Evolutionary conservation across 2,113 vertebrate genomes (phyloP).

Genomic region (Daboia siamensis): DNA sequence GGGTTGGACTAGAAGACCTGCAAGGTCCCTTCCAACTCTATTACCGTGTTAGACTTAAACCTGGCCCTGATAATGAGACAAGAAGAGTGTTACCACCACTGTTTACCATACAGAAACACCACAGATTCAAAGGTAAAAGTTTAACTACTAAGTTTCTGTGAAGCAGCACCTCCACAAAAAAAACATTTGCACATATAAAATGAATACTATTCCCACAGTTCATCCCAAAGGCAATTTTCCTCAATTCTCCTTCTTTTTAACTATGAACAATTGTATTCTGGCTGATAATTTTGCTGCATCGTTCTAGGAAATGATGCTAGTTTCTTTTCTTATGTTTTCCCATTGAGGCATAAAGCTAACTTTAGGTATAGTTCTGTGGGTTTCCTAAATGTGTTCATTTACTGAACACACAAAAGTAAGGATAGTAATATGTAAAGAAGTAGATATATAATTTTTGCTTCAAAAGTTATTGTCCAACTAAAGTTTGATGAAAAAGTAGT

Average conservation of each 20-base stretch:
- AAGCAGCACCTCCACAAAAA: background rate
- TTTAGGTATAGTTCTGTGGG: background rate
- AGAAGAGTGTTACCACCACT: background rate
- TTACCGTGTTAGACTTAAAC: background rate
- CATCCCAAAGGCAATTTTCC: background rate
- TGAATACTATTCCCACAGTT: background rate
- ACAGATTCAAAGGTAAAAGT: background rate
- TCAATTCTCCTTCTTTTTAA: background rate
- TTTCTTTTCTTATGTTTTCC: background rate
- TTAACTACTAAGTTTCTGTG: background rate
- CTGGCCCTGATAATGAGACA: background rate
- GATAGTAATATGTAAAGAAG: background rate
- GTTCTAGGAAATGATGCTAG: background rate
- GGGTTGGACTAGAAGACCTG: background rate
- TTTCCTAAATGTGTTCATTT: background rate
- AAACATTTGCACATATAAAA: background rate
- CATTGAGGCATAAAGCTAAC: slow-evolving; percentile 21
- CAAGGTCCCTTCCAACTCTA: background rate
- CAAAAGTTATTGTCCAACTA: background rate
- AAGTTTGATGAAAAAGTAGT: background rate
- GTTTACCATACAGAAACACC: background rate
- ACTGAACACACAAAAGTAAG: background rate
- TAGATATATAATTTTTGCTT: background rate
- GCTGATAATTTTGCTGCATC: background rate
- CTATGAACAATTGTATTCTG: background rate